Percentiles rank a stretch among this genome's conserved stretches.
phyloP scores from a whole-genome alignment of 2,797 vertebrate genomes.

The Pipistrellus kuhlii region DNA sequence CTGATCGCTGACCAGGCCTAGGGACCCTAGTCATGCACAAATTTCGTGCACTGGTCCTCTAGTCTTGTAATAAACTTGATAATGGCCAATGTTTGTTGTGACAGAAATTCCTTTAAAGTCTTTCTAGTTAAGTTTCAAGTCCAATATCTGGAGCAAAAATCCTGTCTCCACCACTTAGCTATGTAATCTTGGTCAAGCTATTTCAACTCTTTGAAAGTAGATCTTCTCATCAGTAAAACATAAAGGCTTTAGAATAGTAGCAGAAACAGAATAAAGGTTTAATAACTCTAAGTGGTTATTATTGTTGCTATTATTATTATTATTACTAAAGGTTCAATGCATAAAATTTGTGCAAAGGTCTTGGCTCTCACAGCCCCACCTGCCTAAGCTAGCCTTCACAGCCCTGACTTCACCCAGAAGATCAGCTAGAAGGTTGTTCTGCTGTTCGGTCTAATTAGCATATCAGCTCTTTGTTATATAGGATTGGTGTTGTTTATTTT shows the following conservation, averaged over 20 bases:
- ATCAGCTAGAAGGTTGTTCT: no score
- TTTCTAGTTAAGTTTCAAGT: background rate
- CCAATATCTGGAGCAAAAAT: background rate
- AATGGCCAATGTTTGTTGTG: background rate
- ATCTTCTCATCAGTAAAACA: background rate
- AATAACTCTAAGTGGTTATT: background rate
- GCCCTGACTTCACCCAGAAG: no score
- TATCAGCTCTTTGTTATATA: background rate
- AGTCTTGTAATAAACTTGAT: background rate
- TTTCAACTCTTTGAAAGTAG: constrained; percentile 5
- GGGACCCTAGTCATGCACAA: no score
- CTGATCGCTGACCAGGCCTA: no score
- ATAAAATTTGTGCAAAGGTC: no score
- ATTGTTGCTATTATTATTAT: background rate
- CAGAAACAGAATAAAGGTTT: background rate
- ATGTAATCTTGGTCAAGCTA: background rate
- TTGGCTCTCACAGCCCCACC: no score
- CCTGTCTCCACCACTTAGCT: background rate
- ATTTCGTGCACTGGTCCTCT: no score
- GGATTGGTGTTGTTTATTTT: background rate
- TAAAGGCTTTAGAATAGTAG: background rate
- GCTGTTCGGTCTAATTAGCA: no score
- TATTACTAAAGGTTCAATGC: background rate
- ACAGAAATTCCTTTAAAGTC: background rate
- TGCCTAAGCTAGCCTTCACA: no score